phyloP scores from a whole-genome alignment of 2,797 vertebrate species.

The Danio tinwini region DNA sequence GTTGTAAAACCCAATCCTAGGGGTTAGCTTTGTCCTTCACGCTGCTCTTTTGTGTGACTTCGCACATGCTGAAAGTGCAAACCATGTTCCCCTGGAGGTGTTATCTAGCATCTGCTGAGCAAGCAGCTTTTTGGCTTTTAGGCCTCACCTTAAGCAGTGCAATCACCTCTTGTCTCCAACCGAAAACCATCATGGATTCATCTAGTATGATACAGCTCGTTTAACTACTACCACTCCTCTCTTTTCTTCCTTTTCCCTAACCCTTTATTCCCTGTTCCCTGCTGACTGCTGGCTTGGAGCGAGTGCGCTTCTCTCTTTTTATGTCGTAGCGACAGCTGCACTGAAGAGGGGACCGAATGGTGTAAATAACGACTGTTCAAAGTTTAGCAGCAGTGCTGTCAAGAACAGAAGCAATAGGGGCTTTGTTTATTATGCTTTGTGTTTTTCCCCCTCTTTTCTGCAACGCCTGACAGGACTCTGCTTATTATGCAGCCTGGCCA shows the following conservation, averaged over 20 bases:
- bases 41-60: conserved; percentile 73
- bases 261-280: conserved; percentile 23
- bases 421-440: conserved; percentile 75
- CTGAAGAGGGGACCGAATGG: conserved; percentile 61
- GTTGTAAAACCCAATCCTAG: conserved; percentile 62
- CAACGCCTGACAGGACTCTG: conserved; percentile 67
- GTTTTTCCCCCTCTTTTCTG: conserved; percentile 60
- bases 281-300: conserved; percentile 33
- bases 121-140: conserved; percentile 71
- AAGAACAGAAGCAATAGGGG: conserved; percentile 63
- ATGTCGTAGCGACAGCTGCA: conserved; percentile 72
- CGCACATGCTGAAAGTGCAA: conserved; percentile 72
- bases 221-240: conserved; percentile 12
- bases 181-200: conserved; percentile 25
- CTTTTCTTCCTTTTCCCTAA: conserved; percentile 3
- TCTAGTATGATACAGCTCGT: conserved; percentile 25
- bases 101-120: conserved; percentile 77
- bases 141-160: conserved; percentile 57
- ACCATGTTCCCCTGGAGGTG: conserved; percentile 72
- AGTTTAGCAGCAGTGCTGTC: conserved; percentile 70
- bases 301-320: conserved; percentile 53
- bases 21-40: conserved; percentile 64
- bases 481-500: conserved; percentile 63
- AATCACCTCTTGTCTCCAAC: conserved; percentile 57
- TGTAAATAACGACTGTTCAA: conserved; percentile 71